Evolutionary conservation across 2,113 vertebrate species (phyloP), one percentile per base, ranked within the genome.

Genomic region (Oncorhynchus keta): DNA sequence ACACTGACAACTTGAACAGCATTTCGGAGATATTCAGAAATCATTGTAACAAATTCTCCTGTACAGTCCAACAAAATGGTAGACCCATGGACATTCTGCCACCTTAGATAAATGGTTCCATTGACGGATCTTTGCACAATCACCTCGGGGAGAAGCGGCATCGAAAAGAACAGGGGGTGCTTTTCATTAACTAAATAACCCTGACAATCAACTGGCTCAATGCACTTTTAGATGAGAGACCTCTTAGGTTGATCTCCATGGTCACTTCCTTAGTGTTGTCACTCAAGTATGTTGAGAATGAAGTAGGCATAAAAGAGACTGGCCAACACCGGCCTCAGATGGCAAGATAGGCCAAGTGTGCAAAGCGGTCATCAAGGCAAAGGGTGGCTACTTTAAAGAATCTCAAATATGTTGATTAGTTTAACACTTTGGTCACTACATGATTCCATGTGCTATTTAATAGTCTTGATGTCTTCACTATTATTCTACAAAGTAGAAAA

Each of bases 221-320:
- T 55, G 16, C 13, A 55, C 51, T 55, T 55, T 5, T 1, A 14
- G 16, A 18, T 18, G 76, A 32, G 16, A 67, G 65, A 67, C 32
- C 1, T 30, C 65, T 45, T 2, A 84, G 65, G 85, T 70, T 81
- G 26, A 14, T 78, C 84, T 78, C 77, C 55, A 85, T 81, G 88
- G 86, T 70, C 89, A 90, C 84, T 86, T 89, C 89, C 86, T 90
- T 67, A 57, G 67, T 20, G 12, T 39, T 39, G 72, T 26, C 22
- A n/a, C 48, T 67, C 69, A 30, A 69, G 24, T 68, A 70, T 81
- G 76, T 72, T 35, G 13, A 75, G 66, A 67, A 81, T 73, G 75
- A 1, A 66, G 45, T 49, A 67, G 45, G 7, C 12, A 30, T 69
- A 0, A 57, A 28, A 70, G 14, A 81, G 68, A 14, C 39, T 18